Base-by-base conservation (phyloP, 2,888 invertebrate species). In the Ennomos erosarius region DNA sequence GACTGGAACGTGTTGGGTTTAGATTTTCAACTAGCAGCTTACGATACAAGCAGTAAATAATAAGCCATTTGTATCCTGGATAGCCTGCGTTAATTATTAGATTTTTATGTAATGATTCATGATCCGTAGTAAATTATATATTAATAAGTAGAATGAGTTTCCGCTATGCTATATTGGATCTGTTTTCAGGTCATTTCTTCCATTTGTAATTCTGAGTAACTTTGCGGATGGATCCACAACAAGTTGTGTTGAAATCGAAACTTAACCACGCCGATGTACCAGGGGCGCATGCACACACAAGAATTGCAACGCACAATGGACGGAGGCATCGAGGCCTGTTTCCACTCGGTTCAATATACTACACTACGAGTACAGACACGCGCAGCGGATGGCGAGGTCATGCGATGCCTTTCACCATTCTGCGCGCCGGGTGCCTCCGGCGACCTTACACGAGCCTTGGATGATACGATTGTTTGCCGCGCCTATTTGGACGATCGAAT, bases 391-490 rank as follows among this genome's bases (percentile, higher is more conserved):
- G 80, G 79, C 88, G 88, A 88, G 88, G 88, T 85, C 88, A 82
- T 69, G 75, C 74, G 76, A 80, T 84, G 81, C 88, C 90, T 89
- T 89, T 90, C 90, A 89, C 89, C 85, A 75, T 81, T 84, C 85
- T 84, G 88, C 73, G 74, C 76, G 85, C 81, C 84, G 73, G 76
- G 86, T 84, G 76, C 79, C 70, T 48, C 68, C 65, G 68, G 55
- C 85, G 87, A 84, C 88, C 87, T 88, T 84, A 85, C 78, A 68
- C 78, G 76, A 80, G 82, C 88, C 88, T 88, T 88, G 81, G 55
- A 76, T 81, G 81, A 75, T 81, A 73, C 82, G 81, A 84, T 85
- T 78, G 79, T 80, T 75, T 69, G 71, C 73, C 72, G 76, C 74
- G 59, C 75, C 76, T 74, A 75, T 76, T 68, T 67, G 67, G 67